Evolutionary conservation across 2,888 invertebrate genomes (phyloP).

Genomic region (Thalpophila matura): DNA sequence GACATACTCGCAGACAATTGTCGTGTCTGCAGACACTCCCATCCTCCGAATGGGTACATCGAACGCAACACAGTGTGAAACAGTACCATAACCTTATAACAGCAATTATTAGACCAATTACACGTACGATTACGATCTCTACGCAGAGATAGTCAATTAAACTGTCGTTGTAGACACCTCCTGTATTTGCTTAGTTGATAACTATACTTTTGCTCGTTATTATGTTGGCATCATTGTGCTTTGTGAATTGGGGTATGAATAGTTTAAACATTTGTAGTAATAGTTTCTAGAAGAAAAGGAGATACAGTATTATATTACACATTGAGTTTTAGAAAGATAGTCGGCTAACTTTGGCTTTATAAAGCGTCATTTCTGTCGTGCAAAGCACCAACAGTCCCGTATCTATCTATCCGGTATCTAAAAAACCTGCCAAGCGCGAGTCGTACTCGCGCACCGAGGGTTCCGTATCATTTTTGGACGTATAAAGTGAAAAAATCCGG

Average conservation of each 20-base stretch:
- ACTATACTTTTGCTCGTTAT: conserved; percentile 31
- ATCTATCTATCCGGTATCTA: no score
- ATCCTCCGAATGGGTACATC: conserved; percentile 3
- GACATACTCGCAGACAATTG: no score
- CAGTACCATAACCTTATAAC: conserved; percentile 51
- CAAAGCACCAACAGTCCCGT: no score
- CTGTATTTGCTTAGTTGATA: conserved; percentile 42
- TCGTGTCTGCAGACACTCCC: background rate
- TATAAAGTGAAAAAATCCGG: no score
- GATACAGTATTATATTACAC: no score
- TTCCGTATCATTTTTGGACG: no score
- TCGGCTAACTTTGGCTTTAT: no score
- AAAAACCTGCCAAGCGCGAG: no score
- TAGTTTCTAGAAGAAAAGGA: no score
- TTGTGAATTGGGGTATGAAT: background rate
- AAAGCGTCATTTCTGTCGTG: no score
- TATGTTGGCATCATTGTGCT: conserved; percentile 5
- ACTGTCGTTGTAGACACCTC: conserved; percentile 50
- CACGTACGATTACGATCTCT: conserved; percentile 54
- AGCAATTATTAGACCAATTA: conserved; percentile 60
- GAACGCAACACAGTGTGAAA: conserved; percentile 32
- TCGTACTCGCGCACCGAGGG: no score
- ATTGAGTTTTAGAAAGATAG: no score
- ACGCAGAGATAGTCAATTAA: conserved; percentile 55
- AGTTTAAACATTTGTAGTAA: background rate